A percentile compares a stretch with the other conserved stretches of the same genome.
These are phyloP conservation scores for Saccostrea cuccullata DNA, from an alignment of 1,140 invertebrate species.

Conservation along the genomic window DNA sequence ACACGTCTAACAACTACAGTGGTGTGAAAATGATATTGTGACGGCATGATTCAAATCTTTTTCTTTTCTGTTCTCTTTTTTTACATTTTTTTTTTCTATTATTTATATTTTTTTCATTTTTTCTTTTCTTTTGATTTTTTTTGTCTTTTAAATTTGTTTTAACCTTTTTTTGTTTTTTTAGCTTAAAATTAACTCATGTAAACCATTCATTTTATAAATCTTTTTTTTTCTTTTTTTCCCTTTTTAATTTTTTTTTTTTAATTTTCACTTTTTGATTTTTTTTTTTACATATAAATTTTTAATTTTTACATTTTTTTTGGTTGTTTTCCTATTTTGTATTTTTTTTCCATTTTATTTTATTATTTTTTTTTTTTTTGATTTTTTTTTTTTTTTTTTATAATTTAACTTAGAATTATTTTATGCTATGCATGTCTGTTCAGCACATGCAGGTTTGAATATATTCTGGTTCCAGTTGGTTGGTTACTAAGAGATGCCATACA, in stretches of 20 bases:
- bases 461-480: not conserved
- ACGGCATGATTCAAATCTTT: conserved; percentile 11
- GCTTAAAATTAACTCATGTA: not conserved
- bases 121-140: conserved; percentile 19
- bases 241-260: conserved; percentile 43
- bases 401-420: conserved; percentile 25
- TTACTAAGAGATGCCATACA: not conserved
- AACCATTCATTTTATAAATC: not conserved
- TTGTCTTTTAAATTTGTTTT: conserved; percentile 16
- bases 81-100: conserved; percentile 38
- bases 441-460: conserved; percentile 25
- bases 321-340: conserved; percentile 44
- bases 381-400: conserved; percentile 38
- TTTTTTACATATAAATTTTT: conserved; percentile 37
- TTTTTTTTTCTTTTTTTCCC: conserved; percentile 29
- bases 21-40: conserved; percentile 7
- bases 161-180: conserved; percentile 27
- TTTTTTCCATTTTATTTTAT: conserved; percentile 45
- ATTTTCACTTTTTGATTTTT: conserved; percentile 34
- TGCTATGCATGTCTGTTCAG: conserved; percentile 42
- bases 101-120: conserved; percentile 38
- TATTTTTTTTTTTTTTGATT: conserved; percentile 30
- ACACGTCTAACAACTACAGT: conserved; percentile 7
- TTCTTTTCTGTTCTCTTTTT: not conserved
- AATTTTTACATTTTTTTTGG: conserved; percentile 42